Percentiles rank a stretch among this genome's conserved stretches.
phyloP scores from a whole-genome alignment of 2,888 invertebrate species.

The Leucophenga maculata region DNA sequence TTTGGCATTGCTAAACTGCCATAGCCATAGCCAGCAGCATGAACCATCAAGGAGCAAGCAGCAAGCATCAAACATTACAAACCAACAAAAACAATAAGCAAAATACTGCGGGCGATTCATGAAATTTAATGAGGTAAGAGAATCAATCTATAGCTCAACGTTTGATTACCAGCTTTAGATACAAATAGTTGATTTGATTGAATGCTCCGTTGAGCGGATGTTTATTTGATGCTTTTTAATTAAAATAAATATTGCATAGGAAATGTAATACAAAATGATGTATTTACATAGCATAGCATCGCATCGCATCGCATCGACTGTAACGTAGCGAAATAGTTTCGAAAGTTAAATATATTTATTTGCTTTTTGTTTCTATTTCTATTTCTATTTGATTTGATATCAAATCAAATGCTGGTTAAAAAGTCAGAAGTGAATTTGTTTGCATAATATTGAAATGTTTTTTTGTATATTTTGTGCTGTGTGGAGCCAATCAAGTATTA shows the following conservation, averaged over 20 bases:
- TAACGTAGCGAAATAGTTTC: conserved; percentile 31
- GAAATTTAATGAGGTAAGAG: conserved; percentile 60
- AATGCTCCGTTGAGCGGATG: conserved; percentile 32
- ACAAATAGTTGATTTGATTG: no score
- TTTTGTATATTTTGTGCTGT: no score
- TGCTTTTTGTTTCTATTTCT: no score
- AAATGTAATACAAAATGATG: conserved; percentile 54
- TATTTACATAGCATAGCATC: no score
- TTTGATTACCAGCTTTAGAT: background rate
- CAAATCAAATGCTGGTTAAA: no score
- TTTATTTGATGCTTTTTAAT: conserved; percentile 60
- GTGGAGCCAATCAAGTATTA: no score
- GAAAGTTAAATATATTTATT: no score
- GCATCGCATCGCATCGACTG: no score
- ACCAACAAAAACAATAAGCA: conserved; percentile 20
- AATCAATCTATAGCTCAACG: background rate
- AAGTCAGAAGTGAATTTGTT: no score
- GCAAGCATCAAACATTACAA: conserved; percentile 44
- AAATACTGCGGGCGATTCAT: conserved; percentile 61
- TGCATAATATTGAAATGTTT: no score
- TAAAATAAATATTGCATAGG: conserved; percentile 65
- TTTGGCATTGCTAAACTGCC: no score
- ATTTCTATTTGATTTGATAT: no score
- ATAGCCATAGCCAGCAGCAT: background rate
- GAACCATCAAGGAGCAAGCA: background rate